Conservation (phyloP, 2,888 invertebrate species). For the Zygaena filipendulae region DNA sequence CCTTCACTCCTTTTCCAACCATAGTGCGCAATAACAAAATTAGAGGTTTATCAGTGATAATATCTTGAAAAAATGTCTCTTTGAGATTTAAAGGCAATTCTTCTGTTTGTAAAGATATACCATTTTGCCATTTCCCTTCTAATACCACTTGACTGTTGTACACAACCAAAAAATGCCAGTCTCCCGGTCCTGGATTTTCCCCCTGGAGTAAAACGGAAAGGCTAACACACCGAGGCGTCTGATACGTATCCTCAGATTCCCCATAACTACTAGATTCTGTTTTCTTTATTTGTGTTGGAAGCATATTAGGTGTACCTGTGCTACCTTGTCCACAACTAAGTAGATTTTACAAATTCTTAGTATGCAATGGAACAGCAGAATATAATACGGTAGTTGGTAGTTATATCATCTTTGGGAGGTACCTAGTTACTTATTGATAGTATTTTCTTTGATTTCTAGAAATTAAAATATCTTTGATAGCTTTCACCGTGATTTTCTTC, state of each 20-base stretch:
- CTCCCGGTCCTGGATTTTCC: slow-evolving; percentile 24
- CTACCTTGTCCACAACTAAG: too few species aligned
- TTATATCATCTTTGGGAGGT: too few species aligned
- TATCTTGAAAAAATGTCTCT: slow-evolving; percentile 22
- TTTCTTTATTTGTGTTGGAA: too few species aligned
- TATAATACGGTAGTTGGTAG: too few species aligned
- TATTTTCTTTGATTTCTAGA: too few species aligned
- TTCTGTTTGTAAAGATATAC: slow-evolving; percentile 19
- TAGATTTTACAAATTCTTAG: too few species aligned
- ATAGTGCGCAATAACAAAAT: slow-evolving; percentile 34
- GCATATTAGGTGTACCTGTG: too few species aligned
- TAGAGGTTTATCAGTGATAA: slow-evolving; percentile 37
- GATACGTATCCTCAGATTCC: slow-evolving; percentile 22
- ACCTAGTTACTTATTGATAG: too few species aligned
- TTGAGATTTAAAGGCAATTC: slow-evolving; percentile 32
- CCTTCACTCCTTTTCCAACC: slow-evolving; percentile 32
- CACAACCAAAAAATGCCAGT: slow-evolving; percentile 28
- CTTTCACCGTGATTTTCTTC: too few species aligned
- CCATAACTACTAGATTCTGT: slow-evolving; percentile 25
- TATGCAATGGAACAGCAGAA: too few species aligned
- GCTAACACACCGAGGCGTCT: slow-evolving; percentile 22
- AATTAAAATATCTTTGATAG: too few species aligned
- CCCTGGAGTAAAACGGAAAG: slow-evolving; percentile 29
- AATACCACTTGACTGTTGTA: slow-evolving; percentile 33
- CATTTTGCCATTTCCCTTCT: slow-evolving; percentile 34